Percentiles rank a stretch among this genome's conserved stretches.
Conservation (phyloP, 1,140 invertebrate genomes). For the Bemisia tabaci region DNA sequence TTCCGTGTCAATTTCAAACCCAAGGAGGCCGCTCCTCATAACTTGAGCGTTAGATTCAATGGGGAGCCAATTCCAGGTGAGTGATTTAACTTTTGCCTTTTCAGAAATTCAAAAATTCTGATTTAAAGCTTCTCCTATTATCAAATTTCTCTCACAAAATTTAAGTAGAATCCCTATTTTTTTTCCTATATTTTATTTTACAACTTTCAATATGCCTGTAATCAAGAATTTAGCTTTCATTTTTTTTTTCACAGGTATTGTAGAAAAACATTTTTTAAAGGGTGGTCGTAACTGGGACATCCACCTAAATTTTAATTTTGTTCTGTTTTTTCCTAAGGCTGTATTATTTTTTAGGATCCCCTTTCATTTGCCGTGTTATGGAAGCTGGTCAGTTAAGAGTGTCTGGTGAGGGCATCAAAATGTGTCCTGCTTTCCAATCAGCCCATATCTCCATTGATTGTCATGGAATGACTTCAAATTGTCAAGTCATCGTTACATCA, state of each 20-base stretch:
- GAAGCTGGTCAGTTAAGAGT: slow-evolving; percentile 44
- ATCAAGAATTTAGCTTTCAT: too few relatives aligned
- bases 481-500: slow-evolving; percentile 55
- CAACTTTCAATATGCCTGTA: background rate
- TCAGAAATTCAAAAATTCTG: too few relatives aligned
- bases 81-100: slow-evolving; percentile 7
- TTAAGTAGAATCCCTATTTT: background rate
- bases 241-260: too few relatives aligned
- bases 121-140: too few relatives aligned
- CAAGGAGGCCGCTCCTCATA: slow-evolving; percentile 75
- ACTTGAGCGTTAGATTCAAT: slow-evolving; percentile 87
- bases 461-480: slow-evolving; percentile 30
- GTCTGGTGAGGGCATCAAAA: slow-evolving; percentile 43
- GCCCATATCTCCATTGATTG: slow-evolving; percentile 44
- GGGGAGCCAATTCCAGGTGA: slow-evolving; percentile 79
- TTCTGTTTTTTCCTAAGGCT: too few relatives aligned
- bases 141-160: too few relatives aligned
- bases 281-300: too few relatives aligned
- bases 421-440: slow-evolving; percentile 41
- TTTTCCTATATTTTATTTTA: background rate
- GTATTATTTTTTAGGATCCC: slow-evolving; percentile 49
- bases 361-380: slow-evolving; percentile 69
- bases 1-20: slow-evolving; percentile 96
- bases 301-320: too few relatives aligned
- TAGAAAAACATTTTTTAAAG: too few relatives aligned